Base-by-base conservation (phyloP, 2,113 vertebrate species). In the Lagopus leucura region DNA sequence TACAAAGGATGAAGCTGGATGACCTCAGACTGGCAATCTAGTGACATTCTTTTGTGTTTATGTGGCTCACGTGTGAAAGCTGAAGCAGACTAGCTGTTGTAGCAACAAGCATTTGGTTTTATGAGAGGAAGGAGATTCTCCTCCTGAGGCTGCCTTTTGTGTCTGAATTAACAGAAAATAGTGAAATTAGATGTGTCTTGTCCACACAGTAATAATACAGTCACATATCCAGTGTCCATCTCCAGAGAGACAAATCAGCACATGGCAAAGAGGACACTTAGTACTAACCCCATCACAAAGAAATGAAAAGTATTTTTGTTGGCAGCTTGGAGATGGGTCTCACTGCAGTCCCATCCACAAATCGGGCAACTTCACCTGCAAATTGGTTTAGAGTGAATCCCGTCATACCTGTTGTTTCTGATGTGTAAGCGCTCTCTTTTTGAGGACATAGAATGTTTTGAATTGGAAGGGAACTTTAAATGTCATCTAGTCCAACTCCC, bases 11-110 rank as follows among this genome's bases (percentile, higher is more conserved):
- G 80, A 86, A 71, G 24, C 6, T 42, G 55, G 74, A 63, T 81
- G 13, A 60, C 42, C 34, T 45, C 80, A 74, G 60, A 28, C 13
- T 22, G 8, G 19, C 19, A 72, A 19, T 28, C 19, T 19, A 76
- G 67, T 22, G 42, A 15, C 1, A 86, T 32, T 11, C 6, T 82
- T 88, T 48, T 73, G 27, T 54, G 48, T 69, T 91, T 65, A 20
- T 2, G 1, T 5, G 27, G 30, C 8, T 85, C 4, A 14, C 0
- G 0, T 32, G 38, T 63, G 60, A 27, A 61, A 36, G 27, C 40
- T 36, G 27, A 71, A 64, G 30, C 16, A 63, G 25, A n/a, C 40
- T 66, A 27, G 30, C 40, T 88, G 8, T 58, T 77, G 76, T 0
- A 86, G 45, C 47, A 76, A 52, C 47, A 76, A 47, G 4, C 43